Conservation (phyloP, 37 sponge, comb jelly and placozoan genomes). For the Dysidea cf. avara region DNA sequence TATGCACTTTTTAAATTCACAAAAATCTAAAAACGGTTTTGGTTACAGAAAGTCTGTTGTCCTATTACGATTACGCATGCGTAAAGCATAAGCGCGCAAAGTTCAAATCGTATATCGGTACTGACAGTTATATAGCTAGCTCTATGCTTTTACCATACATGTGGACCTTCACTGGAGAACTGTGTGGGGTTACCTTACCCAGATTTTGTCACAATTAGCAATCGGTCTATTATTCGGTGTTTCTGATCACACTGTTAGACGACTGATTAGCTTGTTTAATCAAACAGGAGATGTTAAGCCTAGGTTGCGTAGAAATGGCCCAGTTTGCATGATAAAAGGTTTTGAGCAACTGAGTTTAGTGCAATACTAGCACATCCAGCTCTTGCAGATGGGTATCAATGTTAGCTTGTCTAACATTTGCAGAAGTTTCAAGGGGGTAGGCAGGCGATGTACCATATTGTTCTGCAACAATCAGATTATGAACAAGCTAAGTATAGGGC, state of each 20-base stretch:
- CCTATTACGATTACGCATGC: too few species aligned
- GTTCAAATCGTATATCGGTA: too few species aligned
- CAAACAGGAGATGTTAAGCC: not conserved
- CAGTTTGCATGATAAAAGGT: not conserved
- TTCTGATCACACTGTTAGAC: not conserved
- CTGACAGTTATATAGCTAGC: too few species aligned
- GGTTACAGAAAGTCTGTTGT: too few species aligned
- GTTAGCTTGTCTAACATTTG: slow-evolving; percentile 10
- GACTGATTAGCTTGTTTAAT: not conserved
- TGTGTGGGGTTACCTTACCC: not conserved
- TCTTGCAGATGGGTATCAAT: slow-evolving; percentile 1
- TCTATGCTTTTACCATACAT: slow-evolving; percentile 7
- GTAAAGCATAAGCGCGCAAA: too few species aligned
- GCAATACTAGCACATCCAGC: not conserved
- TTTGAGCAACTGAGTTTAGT: slow-evolving; percentile 3
- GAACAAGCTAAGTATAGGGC: not conserved
- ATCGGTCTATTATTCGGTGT: not conserved
- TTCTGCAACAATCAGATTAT: too few species aligned
- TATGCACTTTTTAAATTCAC: too few species aligned
- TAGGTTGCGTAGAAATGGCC: too few species aligned
- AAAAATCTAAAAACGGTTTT: too few species aligned
- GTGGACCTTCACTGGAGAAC: slow-evolving; percentile 3
- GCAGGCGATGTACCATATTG: too few species aligned
- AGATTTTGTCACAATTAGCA: not conserved
- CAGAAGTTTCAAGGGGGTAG: too few species aligned